Evolutionary conservation across 2,888 invertebrate species (phyloP), one percentile per base, ranked within the genome.

Genomic region (Chironomus riparius): DNA sequence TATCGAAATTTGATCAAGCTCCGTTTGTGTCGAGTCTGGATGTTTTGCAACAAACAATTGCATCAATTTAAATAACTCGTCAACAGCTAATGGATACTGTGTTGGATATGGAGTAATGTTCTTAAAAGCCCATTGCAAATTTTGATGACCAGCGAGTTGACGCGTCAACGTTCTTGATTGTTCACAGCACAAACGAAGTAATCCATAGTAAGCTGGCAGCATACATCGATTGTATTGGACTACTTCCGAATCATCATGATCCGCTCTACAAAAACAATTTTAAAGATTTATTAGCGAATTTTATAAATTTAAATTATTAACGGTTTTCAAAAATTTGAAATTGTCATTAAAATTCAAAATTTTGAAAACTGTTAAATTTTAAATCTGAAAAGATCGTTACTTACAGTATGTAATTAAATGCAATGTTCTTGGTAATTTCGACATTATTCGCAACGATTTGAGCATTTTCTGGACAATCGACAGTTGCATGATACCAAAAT

Each of bases 81-180:
- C 96, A 0, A 96, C 95, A 18, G 96, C 96, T 87, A 90, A 78
- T 18, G 94, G 91, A 85, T 97, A 97, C 80, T 97, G 92, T 22
- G 94, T 94, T 5, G 95, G 94, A 85, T 95, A 95, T n/a, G 96
- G 95, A 47, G 95, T 94, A 78, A 97, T 96, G 84, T 97, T 97
- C 81, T 96, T 92, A 84, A 97, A 97, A 28, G 97, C 97, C 97
- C 97, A 97, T 82, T 95, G 94, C 65, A 97, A 89, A 86, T 97
- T 97, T 85, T 97, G 96, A 85, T 97, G 97, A 79, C 91, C 91
- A 0, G 95, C 94, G 76, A 97, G 86, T 81, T 93, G 90, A 75
- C 95, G 88, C 4, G 95, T 93, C 83, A 97, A 95, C 24, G 90
- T 85, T 68, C 91, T 88, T 4, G 96, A 96, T 79, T 94, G 92